Conservation (phyloP, 2,888 invertebrate species). For the Ectropis crepuscularia region DNA sequence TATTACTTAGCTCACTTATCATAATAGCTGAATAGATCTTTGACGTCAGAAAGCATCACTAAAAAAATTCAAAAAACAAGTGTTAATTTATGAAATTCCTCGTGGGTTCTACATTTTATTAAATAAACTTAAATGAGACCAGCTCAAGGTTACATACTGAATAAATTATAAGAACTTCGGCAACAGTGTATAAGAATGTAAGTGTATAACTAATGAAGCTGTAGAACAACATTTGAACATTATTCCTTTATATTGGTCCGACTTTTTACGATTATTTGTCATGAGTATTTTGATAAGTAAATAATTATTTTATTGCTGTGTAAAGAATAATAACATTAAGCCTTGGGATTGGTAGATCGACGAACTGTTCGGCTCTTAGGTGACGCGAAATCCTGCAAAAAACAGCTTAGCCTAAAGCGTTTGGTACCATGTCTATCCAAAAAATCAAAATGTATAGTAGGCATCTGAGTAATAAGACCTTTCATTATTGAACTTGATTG, state of each 20-base stretch:
- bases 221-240: neutral
- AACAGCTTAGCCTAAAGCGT: too few species aligned
- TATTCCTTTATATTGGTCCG: constrained; percentile 1
- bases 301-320: too few species aligned
- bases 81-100: constrained; percentile 22
- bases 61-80: constrained; percentile 18
- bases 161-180: neutral
- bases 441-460: too few species aligned
- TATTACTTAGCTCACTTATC: neutral
- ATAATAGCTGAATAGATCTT: neutral
- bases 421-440: too few species aligned
- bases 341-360: too few species aligned
- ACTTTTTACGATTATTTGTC: neutral
- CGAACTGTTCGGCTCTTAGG: too few species aligned
- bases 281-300: neutral
- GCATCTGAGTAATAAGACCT: too few species aligned
- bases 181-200: constrained; percentile 6
- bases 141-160: constrained; percentile 15
- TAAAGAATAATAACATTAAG: too few species aligned
- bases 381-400: too few species aligned
- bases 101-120: neutral
- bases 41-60: constrained; percentile 1
- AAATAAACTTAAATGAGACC: constrained; percentile 10
- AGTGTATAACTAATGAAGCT: constrained; percentile 2
- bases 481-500: too few species aligned